phyloP scores from a whole-genome alignment of 2,797 vertebrate genomes.

The Geotrypetes seraphini region DNA sequence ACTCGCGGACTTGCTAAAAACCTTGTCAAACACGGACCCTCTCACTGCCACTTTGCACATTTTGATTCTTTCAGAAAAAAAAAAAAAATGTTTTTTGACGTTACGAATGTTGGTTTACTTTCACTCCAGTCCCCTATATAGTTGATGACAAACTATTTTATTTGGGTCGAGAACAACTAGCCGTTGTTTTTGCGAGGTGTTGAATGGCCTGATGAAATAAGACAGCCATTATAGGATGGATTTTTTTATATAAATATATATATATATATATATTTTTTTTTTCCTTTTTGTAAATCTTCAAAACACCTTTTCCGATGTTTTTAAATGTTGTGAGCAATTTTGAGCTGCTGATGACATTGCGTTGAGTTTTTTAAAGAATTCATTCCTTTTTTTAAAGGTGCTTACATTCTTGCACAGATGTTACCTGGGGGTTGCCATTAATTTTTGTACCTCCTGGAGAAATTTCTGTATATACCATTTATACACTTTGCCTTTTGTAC shows the following conservation, averaged over 20 bases:
- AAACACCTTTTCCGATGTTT: slow-evolving; percentile 41
- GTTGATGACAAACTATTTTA: slow-evolving; percentile 24
- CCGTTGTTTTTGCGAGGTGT: slow-evolving; percentile 35
- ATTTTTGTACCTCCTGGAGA: slow-evolving; percentile 52
- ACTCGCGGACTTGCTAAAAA: slow-evolving; percentile 87
- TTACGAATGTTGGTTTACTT: slow-evolving; percentile 99
- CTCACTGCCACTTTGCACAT: slow-evolving; percentile 99
- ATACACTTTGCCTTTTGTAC: slow-evolving; percentile 91
- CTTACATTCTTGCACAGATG: slow-evolving; percentile 75
- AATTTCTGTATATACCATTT: slow-evolving; percentile 94
- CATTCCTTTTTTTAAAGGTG: slow-evolving; percentile 82
- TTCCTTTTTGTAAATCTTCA: slow-evolving; percentile 9
- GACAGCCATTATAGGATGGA: slow-evolving; percentile 5
- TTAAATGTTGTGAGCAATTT: slow-evolving; percentile 36
- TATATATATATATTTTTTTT: too few relatives aligned
- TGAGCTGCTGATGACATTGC: slow-evolving; percentile 55
- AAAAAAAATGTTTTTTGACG: slow-evolving; percentile 77
- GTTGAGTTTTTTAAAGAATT: slow-evolving; percentile 42
- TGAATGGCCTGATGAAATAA: slow-evolving; percentile 31
- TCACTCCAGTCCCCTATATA: slow-evolving; percentile 70
- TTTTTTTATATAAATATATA: too few relatives aligned
- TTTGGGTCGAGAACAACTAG: slow-evolving; percentile 41
- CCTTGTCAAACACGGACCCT: slow-evolving; percentile 63
- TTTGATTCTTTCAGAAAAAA: slow-evolving; percentile 58
- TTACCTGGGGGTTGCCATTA: slow-evolving; percentile 82